Percentiles rank a stretch among this genome's conserved stretches.
phyloP scores from a whole-genome alignment of 2,113 vertebrate genomes.

The Eurystomus gularis region DNA sequence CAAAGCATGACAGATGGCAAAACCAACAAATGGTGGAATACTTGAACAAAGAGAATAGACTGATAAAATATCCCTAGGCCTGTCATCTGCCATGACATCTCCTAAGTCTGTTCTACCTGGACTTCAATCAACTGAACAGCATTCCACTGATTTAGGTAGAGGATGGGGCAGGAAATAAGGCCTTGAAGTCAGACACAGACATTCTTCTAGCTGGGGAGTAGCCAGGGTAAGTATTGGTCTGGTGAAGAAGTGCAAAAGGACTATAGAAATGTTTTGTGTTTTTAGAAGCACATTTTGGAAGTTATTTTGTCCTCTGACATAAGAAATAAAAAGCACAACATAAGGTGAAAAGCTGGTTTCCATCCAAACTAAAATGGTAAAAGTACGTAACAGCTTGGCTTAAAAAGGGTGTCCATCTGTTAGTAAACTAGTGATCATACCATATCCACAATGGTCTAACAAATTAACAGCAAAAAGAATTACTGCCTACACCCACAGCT shows the following conservation, averaged over 20 bases:
- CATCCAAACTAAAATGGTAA: not conserved
- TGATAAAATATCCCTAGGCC: constrained; percentile 14
- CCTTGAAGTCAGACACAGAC: not conserved
- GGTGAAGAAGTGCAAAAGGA: not conserved
- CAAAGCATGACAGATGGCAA: constrained; percentile 28
- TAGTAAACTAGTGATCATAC: constrained; percentile 2
- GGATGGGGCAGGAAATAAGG: not conserved
- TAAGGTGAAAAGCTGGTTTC: constrained; percentile 12
- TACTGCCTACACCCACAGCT: not conserved
- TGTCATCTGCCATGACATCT: constrained; percentile 31
- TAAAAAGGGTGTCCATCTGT: constrained; percentile 11
- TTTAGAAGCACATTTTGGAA: not conserved
- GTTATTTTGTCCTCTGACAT: not conserved
- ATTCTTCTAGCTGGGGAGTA: not conserved
- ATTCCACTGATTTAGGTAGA: not conserved
- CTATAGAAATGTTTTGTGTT: not conserved
- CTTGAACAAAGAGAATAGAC: not conserved
- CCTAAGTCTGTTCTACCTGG: constrained; percentile 21
- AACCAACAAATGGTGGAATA: not conserved
- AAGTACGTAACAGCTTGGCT: constrained; percentile 1
- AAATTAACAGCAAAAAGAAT: constrained; percentile 1
- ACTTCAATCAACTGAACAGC: not conserved
- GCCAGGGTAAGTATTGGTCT: not conserved
- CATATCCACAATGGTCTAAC: not conserved
- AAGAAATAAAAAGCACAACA: not conserved